A percentile compares a stretch with the other conserved stretches of the same genome.
Evolutionary conservation across 2,888 invertebrate species (phyloP).

Genomic region (Baronia brevicornis): DNA sequence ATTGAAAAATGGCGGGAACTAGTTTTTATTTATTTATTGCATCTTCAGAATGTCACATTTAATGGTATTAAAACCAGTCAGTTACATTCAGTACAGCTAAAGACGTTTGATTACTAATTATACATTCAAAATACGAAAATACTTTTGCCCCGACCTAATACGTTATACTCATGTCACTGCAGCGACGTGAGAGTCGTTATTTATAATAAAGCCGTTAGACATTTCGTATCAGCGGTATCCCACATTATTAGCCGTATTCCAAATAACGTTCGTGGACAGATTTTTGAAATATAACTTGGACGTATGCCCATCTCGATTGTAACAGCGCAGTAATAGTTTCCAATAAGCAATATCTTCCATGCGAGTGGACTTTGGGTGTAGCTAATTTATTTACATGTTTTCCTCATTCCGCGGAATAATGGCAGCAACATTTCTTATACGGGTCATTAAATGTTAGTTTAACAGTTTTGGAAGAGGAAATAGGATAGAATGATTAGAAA

Average conservation of each 20-base stretch:
- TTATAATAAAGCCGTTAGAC: constrained; percentile 13
- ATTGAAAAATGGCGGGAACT: too few species aligned
- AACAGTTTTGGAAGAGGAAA: too few species aligned
- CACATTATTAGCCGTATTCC: constrained; percentile 13
- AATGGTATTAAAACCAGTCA: too few species aligned
- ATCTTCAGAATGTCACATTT: too few species aligned
- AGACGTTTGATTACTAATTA: too few species aligned
- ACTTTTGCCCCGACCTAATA: not conserved
- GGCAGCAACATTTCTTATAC: constrained; percentile 16
- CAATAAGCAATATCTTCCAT: constrained; percentile 58
- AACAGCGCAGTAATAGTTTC: constrained; percentile 41
- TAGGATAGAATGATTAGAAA: too few species aligned
- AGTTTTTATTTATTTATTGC: too few species aligned
- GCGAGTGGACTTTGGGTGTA: constrained; percentile 30
- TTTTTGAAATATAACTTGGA: constrained; percentile 35
- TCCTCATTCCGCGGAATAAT: constrained; percentile 16
- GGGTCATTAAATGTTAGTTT: constrained; percentile 1
- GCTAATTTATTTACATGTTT: constrained; percentile 41
- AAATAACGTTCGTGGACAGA: constrained; percentile 22
- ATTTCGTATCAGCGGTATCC: constrained; percentile 13
- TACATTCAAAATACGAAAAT: too few species aligned
- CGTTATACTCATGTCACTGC: too few species aligned
- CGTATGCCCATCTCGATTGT: constrained; percentile 32
- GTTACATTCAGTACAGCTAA: too few species aligned
- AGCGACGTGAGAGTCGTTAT: constrained; percentile 11